Percentiles rank a stretch among this genome's conserved stretches.
Evolutionary conservation across 2,113 vertebrate genomes (phyloP).

Genomic region (Petrocephalus microphthalmus): DNA sequence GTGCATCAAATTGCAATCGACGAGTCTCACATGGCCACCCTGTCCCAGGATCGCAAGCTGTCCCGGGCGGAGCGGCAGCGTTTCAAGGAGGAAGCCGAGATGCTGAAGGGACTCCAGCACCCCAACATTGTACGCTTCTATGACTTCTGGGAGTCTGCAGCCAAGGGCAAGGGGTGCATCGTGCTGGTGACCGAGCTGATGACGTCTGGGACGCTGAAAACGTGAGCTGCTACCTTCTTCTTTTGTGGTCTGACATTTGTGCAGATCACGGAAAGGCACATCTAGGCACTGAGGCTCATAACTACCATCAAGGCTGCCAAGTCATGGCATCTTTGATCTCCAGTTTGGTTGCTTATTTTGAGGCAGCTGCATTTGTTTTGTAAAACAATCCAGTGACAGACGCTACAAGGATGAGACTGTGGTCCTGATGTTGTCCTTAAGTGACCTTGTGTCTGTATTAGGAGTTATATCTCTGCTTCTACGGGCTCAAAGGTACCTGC

Average conservation of each 20-base stretch:
- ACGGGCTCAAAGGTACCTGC: slow-evolving; percentile 74
- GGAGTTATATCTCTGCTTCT: neutral
- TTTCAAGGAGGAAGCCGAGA: slow-evolving; percentile 96
- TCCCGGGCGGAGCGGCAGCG: slow-evolving; percentile 88
- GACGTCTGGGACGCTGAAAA: slow-evolving; percentile 97
- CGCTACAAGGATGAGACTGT: neutral
- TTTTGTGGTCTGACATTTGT: neutral
- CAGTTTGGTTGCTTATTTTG: neutral
- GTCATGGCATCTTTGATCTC: neutral
- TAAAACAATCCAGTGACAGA: neutral
- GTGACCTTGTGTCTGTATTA: neutral
- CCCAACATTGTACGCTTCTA: slow-evolving; percentile 97
- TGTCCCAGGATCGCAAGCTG: slow-evolving; percentile 81
- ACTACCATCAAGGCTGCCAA: neutral
- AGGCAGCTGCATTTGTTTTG: neutral
- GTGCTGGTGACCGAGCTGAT: slow-evolving; percentile 94
- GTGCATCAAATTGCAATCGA: neutral
- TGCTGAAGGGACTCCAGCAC: slow-evolving; percentile 94
- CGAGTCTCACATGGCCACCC: neutral
- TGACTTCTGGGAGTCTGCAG: slow-evolving; percentile 93
- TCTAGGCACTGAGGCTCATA: neutral
- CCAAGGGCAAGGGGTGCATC: slow-evolving; percentile 89
- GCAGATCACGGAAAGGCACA: neutral
- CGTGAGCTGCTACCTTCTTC: slow-evolving; percentile 64
- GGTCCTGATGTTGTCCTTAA: neutral